These are phyloP conservation scores for Idaea straminata DNA, from an alignment of 2,888 invertebrate genomes.

Conservation along the genomic window DNA sequence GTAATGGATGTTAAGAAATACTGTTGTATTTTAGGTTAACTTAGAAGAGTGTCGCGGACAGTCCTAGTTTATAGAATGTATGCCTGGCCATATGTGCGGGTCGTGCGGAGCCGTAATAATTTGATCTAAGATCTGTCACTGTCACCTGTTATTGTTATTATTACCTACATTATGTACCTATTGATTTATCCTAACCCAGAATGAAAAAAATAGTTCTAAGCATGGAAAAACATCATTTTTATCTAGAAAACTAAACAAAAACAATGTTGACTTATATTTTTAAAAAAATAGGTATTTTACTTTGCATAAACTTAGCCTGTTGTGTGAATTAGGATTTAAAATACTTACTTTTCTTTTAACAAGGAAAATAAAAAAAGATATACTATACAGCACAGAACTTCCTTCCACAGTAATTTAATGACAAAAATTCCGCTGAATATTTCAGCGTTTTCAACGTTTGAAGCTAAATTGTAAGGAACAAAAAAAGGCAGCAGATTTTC, in stretches of 20 bases:
- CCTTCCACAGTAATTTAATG: not conserved
- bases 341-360: not conserved
- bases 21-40: not conserved
- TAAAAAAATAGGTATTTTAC: too few species aligned
- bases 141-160: too few species aligned
- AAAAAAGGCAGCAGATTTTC: constrained; percentile 31
- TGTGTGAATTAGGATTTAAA: not conserved
- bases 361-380: not conserved
- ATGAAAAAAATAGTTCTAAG: too few species aligned
- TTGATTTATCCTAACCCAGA: too few species aligned
- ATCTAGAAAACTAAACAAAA: too few species aligned
- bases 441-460: constrained; percentile 5
- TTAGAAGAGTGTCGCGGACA: not conserved
- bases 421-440: not conserved
- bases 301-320: not conserved
- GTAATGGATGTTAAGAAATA: not conserved
- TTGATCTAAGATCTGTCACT: too few species aligned
- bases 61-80: too few species aligned
- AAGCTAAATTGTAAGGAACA: constrained; percentile 5
- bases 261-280: too few species aligned
- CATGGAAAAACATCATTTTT: too few species aligned
- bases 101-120: too few species aligned
- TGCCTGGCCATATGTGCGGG: too few species aligned
- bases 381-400: not conserved
- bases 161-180: too few species aligned